Evolutionary conservation across 2,888 invertebrate species (phyloP).

Genomic region (Pristionchus maxplancki): DNA sequence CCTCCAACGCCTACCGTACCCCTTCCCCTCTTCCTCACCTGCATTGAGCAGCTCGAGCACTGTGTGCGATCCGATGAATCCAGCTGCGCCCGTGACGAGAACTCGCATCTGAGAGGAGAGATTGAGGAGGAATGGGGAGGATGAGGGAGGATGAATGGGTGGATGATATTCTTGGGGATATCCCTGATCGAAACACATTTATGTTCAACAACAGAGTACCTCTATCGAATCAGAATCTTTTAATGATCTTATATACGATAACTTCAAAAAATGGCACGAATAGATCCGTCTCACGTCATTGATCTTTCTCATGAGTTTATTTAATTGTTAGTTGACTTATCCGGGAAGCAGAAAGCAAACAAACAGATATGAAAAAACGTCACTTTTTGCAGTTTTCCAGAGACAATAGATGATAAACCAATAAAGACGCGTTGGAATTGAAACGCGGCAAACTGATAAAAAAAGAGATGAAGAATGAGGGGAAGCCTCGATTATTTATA

Average conservation of each 20-base stretch:
- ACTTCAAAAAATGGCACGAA: background rate
- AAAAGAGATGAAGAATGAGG: background rate
- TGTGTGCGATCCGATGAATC: conserved; percentile 96
- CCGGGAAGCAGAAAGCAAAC: background rate
- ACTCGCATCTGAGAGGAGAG: conserved; percentile 79
- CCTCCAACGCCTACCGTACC: background rate
- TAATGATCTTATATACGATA: background rate
- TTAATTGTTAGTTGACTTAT: background rate
- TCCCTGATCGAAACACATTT: background rate
- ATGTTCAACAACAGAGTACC: too few species aligned
- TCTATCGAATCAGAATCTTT: too few species aligned
- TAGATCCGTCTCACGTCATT: background rate
- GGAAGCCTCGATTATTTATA: background rate
- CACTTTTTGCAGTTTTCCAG: background rate
- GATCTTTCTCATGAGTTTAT: conserved; percentile 12
- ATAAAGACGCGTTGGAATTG: background rate
- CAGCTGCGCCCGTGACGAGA: conserved; percentile 95
- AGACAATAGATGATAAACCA: background rate
- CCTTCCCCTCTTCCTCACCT: conserved; percentile 82
- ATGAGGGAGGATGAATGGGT: background rate
- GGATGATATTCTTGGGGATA: background rate
- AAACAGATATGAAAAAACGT: background rate
- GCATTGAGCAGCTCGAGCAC: conserved; percentile 90
- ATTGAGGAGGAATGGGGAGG: background rate
- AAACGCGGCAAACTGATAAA: background rate